These are phyloP conservation scores for Heliconius ethilla DNA, from an alignment of 2,888 invertebrate species.

Conservation along the genomic window DNA sequence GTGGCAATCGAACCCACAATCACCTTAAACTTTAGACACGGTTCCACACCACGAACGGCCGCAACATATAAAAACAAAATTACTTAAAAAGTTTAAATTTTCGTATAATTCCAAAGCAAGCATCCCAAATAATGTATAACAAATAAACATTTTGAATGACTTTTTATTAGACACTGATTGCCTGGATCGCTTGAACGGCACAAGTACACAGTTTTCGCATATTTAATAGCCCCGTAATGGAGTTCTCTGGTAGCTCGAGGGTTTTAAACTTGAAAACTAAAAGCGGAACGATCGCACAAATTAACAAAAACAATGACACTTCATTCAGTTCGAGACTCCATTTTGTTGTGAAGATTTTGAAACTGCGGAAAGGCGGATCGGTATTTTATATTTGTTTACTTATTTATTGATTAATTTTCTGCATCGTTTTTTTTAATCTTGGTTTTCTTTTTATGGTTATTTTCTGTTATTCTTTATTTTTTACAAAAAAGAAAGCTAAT, in stretches of 20 bases:
- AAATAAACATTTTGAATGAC: conserved; percentile 34
- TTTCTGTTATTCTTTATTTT: neutral
- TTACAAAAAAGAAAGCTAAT: no score
- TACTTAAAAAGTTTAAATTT: neutral
- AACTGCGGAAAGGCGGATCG: conserved; percentile 9
- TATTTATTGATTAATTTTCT: neutral
- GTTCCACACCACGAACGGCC: neutral
- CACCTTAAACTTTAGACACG: no score
- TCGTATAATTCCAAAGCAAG: neutral
- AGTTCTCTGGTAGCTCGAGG: conserved; percentile 44
- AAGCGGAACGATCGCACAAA: conserved; percentile 40
- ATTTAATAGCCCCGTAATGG: conserved; percentile 46
- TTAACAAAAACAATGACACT: conserved; percentile 43
- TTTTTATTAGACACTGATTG: conserved; percentile 45
- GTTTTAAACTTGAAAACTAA: conserved; percentile 43
- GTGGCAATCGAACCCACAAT: no score
- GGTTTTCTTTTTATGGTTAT: neutral
- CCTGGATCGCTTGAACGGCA: conserved; percentile 35
- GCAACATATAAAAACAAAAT: neutral
- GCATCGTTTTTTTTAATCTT: neutral
- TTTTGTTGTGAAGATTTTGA: conserved; percentile 25
- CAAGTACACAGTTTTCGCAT: conserved; percentile 44
- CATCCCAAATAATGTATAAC: neutral
- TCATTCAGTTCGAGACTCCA: conserved; percentile 23
- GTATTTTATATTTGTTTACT: neutral